Base-by-base conservation (phyloP, 2,797 vertebrate species). In the Rachycentron canadum region DNA sequence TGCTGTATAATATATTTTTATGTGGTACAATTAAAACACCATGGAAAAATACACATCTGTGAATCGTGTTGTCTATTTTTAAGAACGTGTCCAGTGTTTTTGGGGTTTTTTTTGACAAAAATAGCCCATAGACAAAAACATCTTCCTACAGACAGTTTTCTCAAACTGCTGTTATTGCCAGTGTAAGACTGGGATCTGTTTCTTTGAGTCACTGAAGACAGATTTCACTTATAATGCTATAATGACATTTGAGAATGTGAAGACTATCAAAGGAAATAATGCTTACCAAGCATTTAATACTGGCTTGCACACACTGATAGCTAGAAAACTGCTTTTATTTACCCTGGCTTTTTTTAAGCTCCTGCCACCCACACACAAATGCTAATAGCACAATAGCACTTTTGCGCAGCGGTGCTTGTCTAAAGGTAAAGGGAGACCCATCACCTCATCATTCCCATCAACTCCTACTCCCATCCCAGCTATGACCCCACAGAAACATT, bases 381-480 rank as follows among this genome's bases (percentile, higher is more conserved):
- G 94, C 93, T 95, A 96, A 96, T 95, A 94, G 90, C 94, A 91
- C 90, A 91, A 94, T 91, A 88, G 91, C 93, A 94, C 94, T 95
- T 93, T 94, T 92, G 85, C 79, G 16, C 88, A 83, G 91, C 91
- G 85, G 88, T 89, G 93, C 93, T 95, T 93, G 93, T 95, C 93
- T 93, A 94, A 94, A 94, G 94, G 92, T 93, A 95, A 94, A 94
- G 94, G 94, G 88, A 93, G 93, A 93, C 92, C 92, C 92, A 91
- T 94, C 94, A 94, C 93, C 93, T 92, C 92, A 93, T 93, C 93
- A 95, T 94, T 94, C 93, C 93, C 94, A 96, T 95, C 94, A 94
- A 95, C 95, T 95, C 95, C 95, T 95, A 96, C 95, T 95, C 93
- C 93, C 85, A 88, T 93, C 92, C 93, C 92, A 85, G 90, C 91